Evolutionary conservation across 2,888 invertebrate species (phyloP), one percentile per base, ranked within the genome.

Genomic region (Lochmaea capreae): DNA sequence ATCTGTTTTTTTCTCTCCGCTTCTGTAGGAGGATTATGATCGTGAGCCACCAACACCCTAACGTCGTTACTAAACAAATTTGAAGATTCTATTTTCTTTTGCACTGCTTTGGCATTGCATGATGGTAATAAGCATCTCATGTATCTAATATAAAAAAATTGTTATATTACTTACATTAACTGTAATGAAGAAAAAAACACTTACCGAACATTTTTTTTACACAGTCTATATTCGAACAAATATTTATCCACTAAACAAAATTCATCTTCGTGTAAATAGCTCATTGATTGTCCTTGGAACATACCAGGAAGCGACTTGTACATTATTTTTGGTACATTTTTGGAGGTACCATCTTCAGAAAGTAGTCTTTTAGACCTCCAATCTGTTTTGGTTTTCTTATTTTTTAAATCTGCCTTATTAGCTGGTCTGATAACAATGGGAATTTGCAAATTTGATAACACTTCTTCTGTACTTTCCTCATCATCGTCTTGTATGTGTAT

Each of bases 191-290:
- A 39, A 39, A 39, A 39, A 8, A 8, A 66, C 42, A 67, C 65
- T 73, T 75, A 83, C 83, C 84, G 80, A n/a, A 77, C 65, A 66
- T 77, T 74, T 14, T 79, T 79, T 78, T 85, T 85, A 12, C 79
- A 74, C 14, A 86, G 77, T 57, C 86, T 80, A 71, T 81, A 82
- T 61, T 84, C 84, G 72, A 84, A 86, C 22, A 86, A 68, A 79
- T 85, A 86, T 22, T 79, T 80, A 70, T 83, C 84, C 9, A 84
- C 81, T 57, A 79, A 14, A 76, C 81, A 78, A 79, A 84, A 82
- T 76, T 79, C 76, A 9, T 75, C 81, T 22, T 83, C 80, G 67
- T 82, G 82, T 43, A 84, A 72, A 26, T 82, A 84, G n/a, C 75
- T 70, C 18, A 81, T 73, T 5, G 76, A 42, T 22, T 65, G 59